Base-by-base conservation (phyloP, 2,797 vertebrate species). In the Hippopotamyrus pictus region DNA sequence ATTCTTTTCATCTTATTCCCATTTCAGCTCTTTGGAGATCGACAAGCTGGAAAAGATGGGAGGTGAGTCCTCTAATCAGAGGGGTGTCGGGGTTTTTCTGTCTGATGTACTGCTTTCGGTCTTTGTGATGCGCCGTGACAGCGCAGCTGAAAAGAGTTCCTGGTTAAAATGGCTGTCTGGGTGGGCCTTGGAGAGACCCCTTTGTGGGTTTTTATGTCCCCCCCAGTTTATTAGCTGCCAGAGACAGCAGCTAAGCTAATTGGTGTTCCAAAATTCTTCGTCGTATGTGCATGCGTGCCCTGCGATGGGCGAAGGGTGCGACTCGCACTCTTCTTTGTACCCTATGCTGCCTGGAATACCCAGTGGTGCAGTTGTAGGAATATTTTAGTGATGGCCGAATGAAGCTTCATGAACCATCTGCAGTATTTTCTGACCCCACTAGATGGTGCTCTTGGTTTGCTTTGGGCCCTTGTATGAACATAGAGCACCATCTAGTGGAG, bases 21-120 rank as follows among this genome's bases (percentile, higher is more conserved):
- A 25, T 87, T 89, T 19, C 95, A 95, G 91, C 51, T 91, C 50
- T 79, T 17, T 93, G 90, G 94, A 94, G 5, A 91, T 91, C 4
- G 93, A 94, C 44, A 93, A 93, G 57, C 92, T 94, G 44, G 93
- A 94, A 6, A 93, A 90, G 84, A 0, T 73, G 53, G 92, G 94
- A 95, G 94, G 95, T 96, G 93, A 93, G 14, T 33, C 29, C 73
- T 88, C 53, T 3, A 1, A n/a, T 79, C 46, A 37, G 83, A 54
- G 69, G 87, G 48, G 5, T 88, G 37, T 87, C 51, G 88, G 90
- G 59, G n/a, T 41, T 41, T 87, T 59, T 11, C 41, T 50, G 41
- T 89, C 8, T 84, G 3, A 48, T 29, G 37, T 44, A n/a, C 19
- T 79, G 37, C 73, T 79, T 79, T 79, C 0, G 37, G 37, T 25